Base-by-base conservation (phyloP, 1,140 invertebrate genomes). In the Dreissena rostriformis region DNA sequence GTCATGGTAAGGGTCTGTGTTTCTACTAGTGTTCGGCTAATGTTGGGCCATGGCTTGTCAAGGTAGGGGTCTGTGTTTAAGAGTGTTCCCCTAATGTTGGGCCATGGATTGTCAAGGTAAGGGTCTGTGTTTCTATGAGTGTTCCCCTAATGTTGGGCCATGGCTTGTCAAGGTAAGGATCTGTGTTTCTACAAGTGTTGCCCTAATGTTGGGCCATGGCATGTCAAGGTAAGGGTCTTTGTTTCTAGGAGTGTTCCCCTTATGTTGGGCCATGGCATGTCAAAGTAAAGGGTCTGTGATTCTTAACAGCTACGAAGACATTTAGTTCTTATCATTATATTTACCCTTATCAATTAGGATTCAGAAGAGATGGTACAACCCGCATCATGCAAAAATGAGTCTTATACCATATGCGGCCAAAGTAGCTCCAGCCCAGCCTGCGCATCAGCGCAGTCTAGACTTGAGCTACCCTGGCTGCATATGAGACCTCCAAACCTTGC, bases 161-260 rank as follows among this genome's bases (percentile, higher is more conserved):
- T 95, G 94, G 94, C 86, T 94, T 66, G 93, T 94, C 0, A 87
- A 91, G 87, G 94, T 95, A n/a, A 94, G 86, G 94, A 95, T 88
- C 87, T 94, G 11, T 95, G 95, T 83, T 95, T 95, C n/a, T n/a
- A n/a, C n/a, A n/a, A n/a, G n/a, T n/a, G n/a, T n/a, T n/a, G n/a
- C n/a, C 11, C 19, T 39, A 14, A 17, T 57, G 17, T 17, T 26
- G 11, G 19, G 7, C 15, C 72, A n/a, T n/a, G n/a, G n/a, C n/a
- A n/a, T n/a, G n/a, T n/a, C n/a, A n/a, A n/a, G n/a, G n/a, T n/a
- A n/a, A 94, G 86, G 94, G 95, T 88, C 87, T 93, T 11, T 95
- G 95, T 82, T 95, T 95, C 85, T 95, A 95, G 90, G 94, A 95
- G 89, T 95, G 95, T 88, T 94, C 94, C 26, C 95, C 95, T 15